Percentiles rank a stretch among this genome's conserved stretches.
Conservation (phyloP, 2,113 vertebrate genomes). For the Dryoscopus gambensis region DNA sequence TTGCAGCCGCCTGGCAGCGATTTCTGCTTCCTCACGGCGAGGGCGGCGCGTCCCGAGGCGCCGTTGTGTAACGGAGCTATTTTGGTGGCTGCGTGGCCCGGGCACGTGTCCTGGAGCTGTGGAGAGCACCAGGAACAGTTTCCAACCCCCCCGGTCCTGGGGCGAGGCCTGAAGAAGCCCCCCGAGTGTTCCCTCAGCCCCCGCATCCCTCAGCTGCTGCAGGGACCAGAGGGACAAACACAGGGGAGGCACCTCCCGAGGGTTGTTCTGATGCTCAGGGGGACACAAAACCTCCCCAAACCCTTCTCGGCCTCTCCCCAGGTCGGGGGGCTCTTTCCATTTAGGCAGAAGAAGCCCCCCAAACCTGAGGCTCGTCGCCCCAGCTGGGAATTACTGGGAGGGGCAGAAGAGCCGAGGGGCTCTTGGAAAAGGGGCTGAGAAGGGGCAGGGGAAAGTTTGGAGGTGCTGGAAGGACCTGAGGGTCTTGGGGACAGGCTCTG, state of each 20-base stretch:
- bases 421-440: not conserved
- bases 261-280: accelerated
- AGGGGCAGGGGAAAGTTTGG: not conserved
- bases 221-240: not conserved
- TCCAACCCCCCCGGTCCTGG: accelerated
- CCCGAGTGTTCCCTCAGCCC: not conserved
- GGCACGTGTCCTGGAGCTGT: not conserved
- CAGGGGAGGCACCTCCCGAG: not conserved
- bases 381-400: not conserved
- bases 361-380: accelerated
- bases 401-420: not conserved
- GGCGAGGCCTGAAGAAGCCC: not conserved
- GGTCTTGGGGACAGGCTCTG: not conserved
- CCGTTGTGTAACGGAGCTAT: not conserved
- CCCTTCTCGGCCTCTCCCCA: accelerated
- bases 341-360: not conserved
- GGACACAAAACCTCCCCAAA: not conserved
- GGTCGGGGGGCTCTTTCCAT: accelerated
- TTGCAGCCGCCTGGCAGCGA: not conserved
- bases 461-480: not conserved
- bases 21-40: not conserved
- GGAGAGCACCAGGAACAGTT: not conserved
- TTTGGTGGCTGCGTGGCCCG: not conserved
- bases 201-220: accelerated
- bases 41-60: not conserved